These are phyloP conservation scores for Hirtodrosophila alboralis DNA, from an alignment of 2,888 invertebrate genomes.

Conservation along the genomic window DNA sequence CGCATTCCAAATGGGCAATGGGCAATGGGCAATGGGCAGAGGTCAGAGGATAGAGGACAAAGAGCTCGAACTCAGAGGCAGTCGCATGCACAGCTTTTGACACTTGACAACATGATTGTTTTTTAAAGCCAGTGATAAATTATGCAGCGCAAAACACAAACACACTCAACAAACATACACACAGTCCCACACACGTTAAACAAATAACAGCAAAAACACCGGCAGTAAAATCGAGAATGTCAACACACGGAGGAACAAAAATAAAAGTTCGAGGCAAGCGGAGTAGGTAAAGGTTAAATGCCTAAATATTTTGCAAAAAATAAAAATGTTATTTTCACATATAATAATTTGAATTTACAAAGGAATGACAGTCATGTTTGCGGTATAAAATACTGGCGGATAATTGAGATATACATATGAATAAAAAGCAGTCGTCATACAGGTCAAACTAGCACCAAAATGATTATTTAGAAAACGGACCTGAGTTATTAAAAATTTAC, in stretches of 20 bases:
- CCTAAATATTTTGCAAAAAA: not conserved
- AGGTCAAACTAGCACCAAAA: too few species aligned
- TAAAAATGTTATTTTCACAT: conserved; percentile 6
- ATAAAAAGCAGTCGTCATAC: too few species aligned
- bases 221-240: conserved; percentile 1
- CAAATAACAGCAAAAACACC: conserved; percentile 28
- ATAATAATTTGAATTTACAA: not conserved
- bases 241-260: conserved; percentile 15
- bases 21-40: too few species aligned
- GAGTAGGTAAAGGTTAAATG: too few species aligned
- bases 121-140: conserved; percentile 74
- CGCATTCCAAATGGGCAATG: conserved; percentile 21
- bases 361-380: too few species aligned
- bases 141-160: conserved; percentile 59
- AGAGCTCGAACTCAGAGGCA: conserved; percentile 11
- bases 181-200: conserved; percentile 10
- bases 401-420: too few species aligned
- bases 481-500: too few species aligned
- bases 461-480: too few species aligned
- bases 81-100: conserved; percentile 64
- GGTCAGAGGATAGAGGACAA: too few species aligned
- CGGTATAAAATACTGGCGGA: too few species aligned
- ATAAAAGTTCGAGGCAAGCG: conserved; percentile 2
- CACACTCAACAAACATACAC: conserved; percentile 27
- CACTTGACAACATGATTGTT: conserved; percentile 79